Evolutionary conservation across 2,797 vertebrate species (phyloP).

Genomic region (Propithecus perrieri): DNA sequence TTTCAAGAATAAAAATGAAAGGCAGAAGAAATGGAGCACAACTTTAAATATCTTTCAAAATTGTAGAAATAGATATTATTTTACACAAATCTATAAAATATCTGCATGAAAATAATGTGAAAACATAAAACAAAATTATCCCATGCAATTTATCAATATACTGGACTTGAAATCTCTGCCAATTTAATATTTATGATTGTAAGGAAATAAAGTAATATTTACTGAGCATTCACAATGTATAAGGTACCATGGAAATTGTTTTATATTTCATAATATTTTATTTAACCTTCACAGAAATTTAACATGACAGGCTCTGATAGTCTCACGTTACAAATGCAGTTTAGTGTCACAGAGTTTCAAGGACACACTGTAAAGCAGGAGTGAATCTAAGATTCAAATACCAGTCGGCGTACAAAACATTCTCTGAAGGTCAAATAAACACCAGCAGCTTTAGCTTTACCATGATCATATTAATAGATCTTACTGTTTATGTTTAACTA

Average conservation of each 20-base stretch:
- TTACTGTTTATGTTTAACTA: background rate
- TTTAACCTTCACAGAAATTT: background rate
- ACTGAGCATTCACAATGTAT: background rate
- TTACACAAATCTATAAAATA: background rate
- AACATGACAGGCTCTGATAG: background rate
- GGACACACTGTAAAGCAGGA: background rate
- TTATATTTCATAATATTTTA: background rate
- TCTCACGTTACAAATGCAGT: background rate
- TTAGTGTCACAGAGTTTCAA: background rate
- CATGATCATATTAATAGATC: background rate
- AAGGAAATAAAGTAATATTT: background rate
- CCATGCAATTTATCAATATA: background rate
- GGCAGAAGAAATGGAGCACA: background rate
- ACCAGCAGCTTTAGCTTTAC: background rate
- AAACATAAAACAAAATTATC: background rate
- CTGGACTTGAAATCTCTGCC: background rate
- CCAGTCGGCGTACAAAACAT: background rate
- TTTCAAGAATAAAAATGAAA: background rate
- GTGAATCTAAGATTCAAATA: background rate
- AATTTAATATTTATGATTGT: background rate
- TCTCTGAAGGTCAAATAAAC: background rate
- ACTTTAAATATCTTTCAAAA: background rate
- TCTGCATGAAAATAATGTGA: background rate
- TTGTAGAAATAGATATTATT: background rate
- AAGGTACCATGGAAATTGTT: background rate